A percentile compares a stretch with the other conserved stretches of the same genome.
Conservation (phyloP, 2,797 vertebrate genomes). For the Avahi laniger region DNA sequence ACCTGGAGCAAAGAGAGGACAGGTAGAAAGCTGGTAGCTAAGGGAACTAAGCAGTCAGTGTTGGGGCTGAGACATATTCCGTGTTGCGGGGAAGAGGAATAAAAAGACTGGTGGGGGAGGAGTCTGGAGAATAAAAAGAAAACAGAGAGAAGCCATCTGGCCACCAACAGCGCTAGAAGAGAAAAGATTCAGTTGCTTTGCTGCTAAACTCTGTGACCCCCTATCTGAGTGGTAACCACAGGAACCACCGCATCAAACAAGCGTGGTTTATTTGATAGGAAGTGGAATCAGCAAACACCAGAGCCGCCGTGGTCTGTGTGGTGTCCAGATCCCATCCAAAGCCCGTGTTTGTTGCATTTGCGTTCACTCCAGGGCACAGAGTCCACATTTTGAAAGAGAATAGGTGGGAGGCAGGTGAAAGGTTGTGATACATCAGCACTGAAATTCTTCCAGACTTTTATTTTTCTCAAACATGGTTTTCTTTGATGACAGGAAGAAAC, state of each 20-base stretch:
- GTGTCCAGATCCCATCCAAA: neutral
- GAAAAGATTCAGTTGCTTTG: neutral
- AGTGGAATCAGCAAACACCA: slow-evolving; percentile 29
- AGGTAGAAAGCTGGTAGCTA: neutral
- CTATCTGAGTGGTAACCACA: neutral
- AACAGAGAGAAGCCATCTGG: neutral
- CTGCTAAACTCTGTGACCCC: slow-evolving; percentile 8
- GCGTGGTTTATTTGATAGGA: slow-evolving; percentile 36
- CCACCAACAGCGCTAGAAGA: neutral
- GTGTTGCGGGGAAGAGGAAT: neutral
- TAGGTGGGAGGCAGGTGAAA: neutral
- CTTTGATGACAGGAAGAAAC: slow-evolving; percentile 27
- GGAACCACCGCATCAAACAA: slow-evolving; percentile 48
- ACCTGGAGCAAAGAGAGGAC: neutral
- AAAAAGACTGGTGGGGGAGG: neutral
- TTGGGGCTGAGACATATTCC: neutral
- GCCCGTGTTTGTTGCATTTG: neutral
- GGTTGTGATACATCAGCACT: neutral
- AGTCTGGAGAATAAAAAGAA: neutral
- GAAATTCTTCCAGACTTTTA: neutral
- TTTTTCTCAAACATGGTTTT: slow-evolving; percentile 24
- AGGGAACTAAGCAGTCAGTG: neutral
- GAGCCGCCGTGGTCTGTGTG: neutral
- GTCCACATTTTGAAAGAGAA: slow-evolving; percentile 13
- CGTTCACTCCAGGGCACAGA: neutral